These are phyloP conservation scores for Dolichopus griseipennis DNA, from an alignment of 2,888 invertebrate species.

Conservation along the genomic window DNA sequence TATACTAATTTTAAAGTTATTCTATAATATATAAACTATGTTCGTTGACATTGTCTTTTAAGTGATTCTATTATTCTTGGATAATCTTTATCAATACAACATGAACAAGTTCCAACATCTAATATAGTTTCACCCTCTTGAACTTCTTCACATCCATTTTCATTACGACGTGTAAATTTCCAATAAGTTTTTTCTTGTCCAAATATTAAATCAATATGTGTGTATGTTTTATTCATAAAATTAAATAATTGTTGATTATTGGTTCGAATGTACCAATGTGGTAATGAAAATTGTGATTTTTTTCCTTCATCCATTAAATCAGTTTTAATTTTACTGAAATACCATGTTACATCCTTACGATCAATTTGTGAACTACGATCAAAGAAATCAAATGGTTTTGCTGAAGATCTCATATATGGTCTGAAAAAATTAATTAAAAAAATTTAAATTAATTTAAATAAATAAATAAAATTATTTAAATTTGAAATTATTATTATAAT, in stretches of 20 bases:
- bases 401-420: not conserved
- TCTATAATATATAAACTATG: no score
- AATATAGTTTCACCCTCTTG: not conserved
- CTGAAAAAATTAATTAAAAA: not conserved
- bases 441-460: not conserved
- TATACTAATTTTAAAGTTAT: no score
- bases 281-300: not conserved
- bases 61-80: not conserved
- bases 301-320: not conserved
- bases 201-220: not conserved
- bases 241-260: not conserved
- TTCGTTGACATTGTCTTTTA: not conserved
- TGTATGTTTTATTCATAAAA: not conserved
- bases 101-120: not conserved
- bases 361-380: not conserved
- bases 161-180: not conserved
- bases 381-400: not conserved
- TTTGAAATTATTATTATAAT: not conserved
- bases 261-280: not conserved
- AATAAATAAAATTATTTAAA: no score
- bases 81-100: not conserved
- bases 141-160: not conserved
- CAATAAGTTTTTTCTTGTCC: conserved; percentile 1
- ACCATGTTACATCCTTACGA: not conserved
- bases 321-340: not conserved